Evolutionary conservation across 23 tunicate genomes (phyloP).

Genomic region (Halocynthia roretzi): DNA sequence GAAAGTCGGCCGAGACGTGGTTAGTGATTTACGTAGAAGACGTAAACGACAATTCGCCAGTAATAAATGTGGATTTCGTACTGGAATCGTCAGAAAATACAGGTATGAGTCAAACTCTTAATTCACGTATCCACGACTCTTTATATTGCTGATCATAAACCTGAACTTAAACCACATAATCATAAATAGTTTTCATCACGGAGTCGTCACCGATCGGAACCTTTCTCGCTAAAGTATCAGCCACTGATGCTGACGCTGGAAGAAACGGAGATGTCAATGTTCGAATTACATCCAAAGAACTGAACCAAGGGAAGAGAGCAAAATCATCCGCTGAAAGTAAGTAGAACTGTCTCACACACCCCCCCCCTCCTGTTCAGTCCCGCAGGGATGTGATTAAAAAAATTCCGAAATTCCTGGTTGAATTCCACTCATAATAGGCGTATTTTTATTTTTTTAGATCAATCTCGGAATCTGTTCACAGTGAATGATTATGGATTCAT

Average conservation of each 20-base stretch:
- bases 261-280: slow-evolving; percentile 44
- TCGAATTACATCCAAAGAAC: background rate
- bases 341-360: background rate
- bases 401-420: background rate
- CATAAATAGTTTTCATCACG: slow-evolving; percentile 32
- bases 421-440: background rate
- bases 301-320: background rate
- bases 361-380: background rate
- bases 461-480: background rate
- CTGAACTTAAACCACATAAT: background rate
- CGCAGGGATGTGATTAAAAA: background rate
- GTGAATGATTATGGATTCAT: slow-evolving; percentile 21
- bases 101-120: slow-evolving; percentile 17
- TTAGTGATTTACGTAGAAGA: slow-evolving; percentile 44
- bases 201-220: slow-evolving; percentile 41
- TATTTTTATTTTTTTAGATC: background rate
- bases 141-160: background rate
- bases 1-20: slow-evolving; percentile 31
- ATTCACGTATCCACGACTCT: background rate
- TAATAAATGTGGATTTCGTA: slow-evolving; percentile 33
- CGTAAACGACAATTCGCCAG: slow-evolving; percentile 65
- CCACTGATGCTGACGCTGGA: slow-evolving; percentile 56
- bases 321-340: background rate
- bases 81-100: slow-evolving; percentile 19
- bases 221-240: slow-evolving; percentile 39